phyloP scores from a whole-genome alignment of 2,113 vertebrate genomes.

The Platycercus adscitus region DNA sequence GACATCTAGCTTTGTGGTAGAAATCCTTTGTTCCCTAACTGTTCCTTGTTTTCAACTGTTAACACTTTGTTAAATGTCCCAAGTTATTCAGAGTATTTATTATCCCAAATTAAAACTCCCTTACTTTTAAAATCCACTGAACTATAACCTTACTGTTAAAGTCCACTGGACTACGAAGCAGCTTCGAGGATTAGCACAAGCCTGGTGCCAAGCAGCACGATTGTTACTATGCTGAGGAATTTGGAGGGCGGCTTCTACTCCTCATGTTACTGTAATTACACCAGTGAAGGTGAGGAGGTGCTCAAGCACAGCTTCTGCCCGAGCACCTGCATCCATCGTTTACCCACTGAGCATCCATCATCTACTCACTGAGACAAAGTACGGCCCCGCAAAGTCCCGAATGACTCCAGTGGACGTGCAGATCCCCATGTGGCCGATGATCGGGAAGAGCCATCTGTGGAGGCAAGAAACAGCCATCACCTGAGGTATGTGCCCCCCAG shows the following conservation, averaged over 20 bases:
- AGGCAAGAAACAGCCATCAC: not conserved
- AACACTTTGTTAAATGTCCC: not conserved
- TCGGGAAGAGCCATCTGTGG: constrained; percentile 91
- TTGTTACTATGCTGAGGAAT: not conserved
- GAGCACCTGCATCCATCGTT: accelerated
- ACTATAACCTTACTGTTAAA: not conserved
- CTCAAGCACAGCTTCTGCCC: not conserved
- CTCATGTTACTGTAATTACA: not conserved
- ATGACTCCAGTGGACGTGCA: constrained; percentile 93
- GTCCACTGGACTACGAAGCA: not conserved
- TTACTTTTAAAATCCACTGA: not conserved
- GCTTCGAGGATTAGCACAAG: not conserved
- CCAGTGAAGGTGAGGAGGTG: not conserved
- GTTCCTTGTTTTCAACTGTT: too few species aligned
- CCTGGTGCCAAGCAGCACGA: not conserved
- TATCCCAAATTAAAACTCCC: not conserved
- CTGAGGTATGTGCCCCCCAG: not conserved
- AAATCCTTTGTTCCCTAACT: not conserved
- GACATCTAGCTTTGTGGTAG: accelerated
- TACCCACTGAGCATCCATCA: not conserved
- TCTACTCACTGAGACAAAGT: constrained; percentile 91
- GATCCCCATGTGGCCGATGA: constrained; percentile 98
- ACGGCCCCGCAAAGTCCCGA: constrained; percentile 94
- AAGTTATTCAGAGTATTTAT: not conserved
- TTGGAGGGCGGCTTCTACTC: not conserved